Conservation (phyloP, 2,888 invertebrate species). For the Ommatoiulus sabulosus region DNA sequence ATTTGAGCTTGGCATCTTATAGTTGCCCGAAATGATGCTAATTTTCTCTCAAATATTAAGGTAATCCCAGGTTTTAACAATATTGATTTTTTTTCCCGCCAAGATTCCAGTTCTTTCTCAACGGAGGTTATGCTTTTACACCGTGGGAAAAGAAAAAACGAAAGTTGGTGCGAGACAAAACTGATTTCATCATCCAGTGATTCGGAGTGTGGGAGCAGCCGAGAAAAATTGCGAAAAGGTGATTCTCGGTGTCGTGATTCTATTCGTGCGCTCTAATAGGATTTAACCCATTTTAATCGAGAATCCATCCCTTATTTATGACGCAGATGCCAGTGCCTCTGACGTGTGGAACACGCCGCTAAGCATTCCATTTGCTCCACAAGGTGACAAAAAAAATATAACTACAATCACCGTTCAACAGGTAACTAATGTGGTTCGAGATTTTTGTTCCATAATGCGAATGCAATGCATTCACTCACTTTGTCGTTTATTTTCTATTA, state of each 20-base stretch:
- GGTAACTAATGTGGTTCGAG: not conserved
- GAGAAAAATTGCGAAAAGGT: not conserved
- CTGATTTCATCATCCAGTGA: not conserved
- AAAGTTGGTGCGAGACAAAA: not conserved
- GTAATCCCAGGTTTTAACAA: not conserved
- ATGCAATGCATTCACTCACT: no score
- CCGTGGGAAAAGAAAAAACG: not conserved
- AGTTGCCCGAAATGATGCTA: no score
- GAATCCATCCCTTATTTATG: not conserved
- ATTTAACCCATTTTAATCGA: no score
- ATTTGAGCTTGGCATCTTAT: no score
- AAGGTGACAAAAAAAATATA: not conserved
- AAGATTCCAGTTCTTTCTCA: not conserved
- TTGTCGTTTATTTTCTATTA: not conserved
- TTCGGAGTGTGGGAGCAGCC: not conserved
- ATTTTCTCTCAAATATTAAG: not conserved
- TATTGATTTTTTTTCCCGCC: not conserved
- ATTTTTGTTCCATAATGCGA: no score
- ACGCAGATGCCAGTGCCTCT: not conserved
- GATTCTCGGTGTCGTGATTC: not conserved
- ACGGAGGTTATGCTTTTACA: not conserved
- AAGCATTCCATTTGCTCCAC: constrained; percentile 6
- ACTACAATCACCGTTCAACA: constrained; percentile 42
- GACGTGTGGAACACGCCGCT: constrained; percentile 10
- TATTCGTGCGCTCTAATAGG: no score